Evolutionary conservation across 2,888 invertebrate genomes (phyloP).

Genomic region (Leucophenga maculata): DNA sequence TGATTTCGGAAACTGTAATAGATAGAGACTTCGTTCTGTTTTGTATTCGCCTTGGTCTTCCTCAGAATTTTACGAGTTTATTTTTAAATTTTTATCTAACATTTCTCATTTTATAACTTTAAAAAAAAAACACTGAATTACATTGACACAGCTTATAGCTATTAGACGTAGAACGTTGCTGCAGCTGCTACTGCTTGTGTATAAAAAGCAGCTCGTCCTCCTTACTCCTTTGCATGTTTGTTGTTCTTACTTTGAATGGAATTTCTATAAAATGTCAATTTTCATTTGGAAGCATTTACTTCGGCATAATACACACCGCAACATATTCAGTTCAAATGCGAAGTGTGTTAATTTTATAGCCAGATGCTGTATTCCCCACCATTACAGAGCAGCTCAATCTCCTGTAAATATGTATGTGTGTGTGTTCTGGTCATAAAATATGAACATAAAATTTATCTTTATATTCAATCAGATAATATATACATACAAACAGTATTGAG

Average conservation of each 20-base stretch:
- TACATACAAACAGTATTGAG: background rate
- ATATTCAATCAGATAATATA: background rate
- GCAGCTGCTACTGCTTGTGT: too few relatives aligned
- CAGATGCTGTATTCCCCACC: background rate
- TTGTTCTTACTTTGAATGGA: background rate
- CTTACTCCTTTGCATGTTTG: background rate
- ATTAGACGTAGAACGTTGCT: too few relatives aligned
- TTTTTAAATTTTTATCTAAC: too few relatives aligned
- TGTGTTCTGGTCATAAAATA: conserved; percentile 1
- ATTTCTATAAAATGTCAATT: conserved; percentile 1
- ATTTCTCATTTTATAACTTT: too few relatives aligned
- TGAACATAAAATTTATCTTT: conserved; percentile 10
- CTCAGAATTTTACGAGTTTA: too few relatives aligned
- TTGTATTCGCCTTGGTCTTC: too few relatives aligned
- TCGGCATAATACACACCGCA: too few relatives aligned
- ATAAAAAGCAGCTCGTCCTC: background rate
- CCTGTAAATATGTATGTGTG: background rate
- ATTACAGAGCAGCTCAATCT: background rate
- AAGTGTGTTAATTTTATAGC: background rate
- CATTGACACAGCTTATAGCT: background rate
- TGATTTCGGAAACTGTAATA: too few relatives aligned
- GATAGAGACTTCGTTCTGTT: too few relatives aligned
- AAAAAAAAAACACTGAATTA: too few relatives aligned
- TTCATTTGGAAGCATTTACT: background rate
- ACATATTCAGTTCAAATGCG: too few relatives aligned